A percentile compares a stretch with the other conserved stretches of the same genome.
Conservation (phyloP, 2,888 invertebrate genomes). For the Melieria crassipennis region DNA sequence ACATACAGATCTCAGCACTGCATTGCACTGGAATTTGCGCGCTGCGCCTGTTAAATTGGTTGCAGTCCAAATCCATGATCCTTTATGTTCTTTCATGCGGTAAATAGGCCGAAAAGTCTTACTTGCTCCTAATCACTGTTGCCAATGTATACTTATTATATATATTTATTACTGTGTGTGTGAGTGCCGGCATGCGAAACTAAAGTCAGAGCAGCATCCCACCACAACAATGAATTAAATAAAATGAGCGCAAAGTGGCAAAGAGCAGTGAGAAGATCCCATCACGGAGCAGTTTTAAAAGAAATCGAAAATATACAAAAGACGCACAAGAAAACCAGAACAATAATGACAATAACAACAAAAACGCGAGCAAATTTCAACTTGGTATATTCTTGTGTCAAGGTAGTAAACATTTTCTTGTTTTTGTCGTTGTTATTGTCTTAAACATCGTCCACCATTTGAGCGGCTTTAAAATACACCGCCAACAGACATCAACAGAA, state of each 20-base stretch:
- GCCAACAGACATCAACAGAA: constrained; percentile 7
- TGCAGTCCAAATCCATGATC: no score
- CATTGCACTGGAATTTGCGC: no score
- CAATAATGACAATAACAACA: neutral
- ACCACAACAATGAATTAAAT: neutral
- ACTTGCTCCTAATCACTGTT: no score
- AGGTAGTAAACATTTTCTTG: constrained; percentile 19
- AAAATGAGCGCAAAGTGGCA: neutral
- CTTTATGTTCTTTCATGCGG: no score
- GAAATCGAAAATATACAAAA: constrained; percentile 20
- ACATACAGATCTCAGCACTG: no score
- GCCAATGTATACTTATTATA: no score
- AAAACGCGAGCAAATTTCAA: constrained; percentile 7
- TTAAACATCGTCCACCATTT: constrained; percentile 16
- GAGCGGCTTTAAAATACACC: constrained; percentile 16
- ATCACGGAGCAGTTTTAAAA: neutral
- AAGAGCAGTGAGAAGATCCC: no score
- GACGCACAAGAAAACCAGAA: neutral
- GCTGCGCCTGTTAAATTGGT: no score
- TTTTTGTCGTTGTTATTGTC: constrained; percentile 8
- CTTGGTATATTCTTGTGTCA: constrained; percentile 3
- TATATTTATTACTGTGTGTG: neutral
- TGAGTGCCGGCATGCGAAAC: neutral
- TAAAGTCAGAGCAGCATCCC: neutral
- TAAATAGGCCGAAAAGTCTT: no score